Evolutionary conservation across 2,888 invertebrate species (phyloP), one percentile per base, ranked within the genome.

Genomic region (Choristoneura rosaceana): DNA sequence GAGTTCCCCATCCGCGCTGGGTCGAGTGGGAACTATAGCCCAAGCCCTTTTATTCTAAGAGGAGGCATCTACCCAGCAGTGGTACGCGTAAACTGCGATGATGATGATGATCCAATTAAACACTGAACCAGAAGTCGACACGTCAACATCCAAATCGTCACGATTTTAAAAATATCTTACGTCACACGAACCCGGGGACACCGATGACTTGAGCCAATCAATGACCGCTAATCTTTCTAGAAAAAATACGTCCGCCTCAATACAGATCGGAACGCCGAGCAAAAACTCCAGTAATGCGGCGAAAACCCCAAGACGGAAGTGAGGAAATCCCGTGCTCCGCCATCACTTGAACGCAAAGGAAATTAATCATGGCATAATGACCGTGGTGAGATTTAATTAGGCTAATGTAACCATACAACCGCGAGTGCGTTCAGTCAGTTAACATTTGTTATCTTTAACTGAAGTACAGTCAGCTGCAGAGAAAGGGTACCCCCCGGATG

Each of bases 301-400:
- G 81, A 84, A 87, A 85, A 83, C 79, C 84, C 83, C 80, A 71
- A 73, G 71, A 74, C 83, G 86, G 86, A 87, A 87, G 81, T 81
- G 52, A 81, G 87, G 84, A 85, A 87, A 87, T 84, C 84, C 87
- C 86, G 76, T 71, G 55, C 67, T 69, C 76, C 65, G 52, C 34
- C 62, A 62, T 71, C 55, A 63, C 67, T 62, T 55, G 62, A 45
- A 66, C 61, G 65, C 34, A 66, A 61, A 58, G 67, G 67, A 67
- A 71, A 71, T 71, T 55, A 67, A 71, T 47, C 67, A 47, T 62
- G 62, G 33, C 58, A 47, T 67, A 67, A 65, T 60, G 38, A 59
- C 50, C 64, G 45, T 59, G 25, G 38, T 66, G 12, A 52, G 60
- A 66, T 71, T 43, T 45, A 62, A 71, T 67, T 70, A 70, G 38